Evolutionary conservation across 2,888 invertebrate species (phyloP).

Genomic region (Criorhina ranunculi): DNA sequence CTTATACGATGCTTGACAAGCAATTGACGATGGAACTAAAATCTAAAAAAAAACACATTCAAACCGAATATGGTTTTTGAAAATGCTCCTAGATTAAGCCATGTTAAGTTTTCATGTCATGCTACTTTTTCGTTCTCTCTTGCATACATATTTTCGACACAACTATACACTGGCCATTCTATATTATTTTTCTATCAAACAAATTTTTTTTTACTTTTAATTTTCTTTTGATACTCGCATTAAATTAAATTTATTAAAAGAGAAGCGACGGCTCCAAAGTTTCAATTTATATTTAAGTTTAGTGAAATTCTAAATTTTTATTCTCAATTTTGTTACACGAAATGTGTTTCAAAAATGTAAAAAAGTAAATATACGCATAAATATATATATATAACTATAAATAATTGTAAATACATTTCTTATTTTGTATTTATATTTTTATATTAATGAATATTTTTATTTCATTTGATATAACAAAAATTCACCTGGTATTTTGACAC

Average conservation of each 20-base stretch:
- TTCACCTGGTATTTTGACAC: slow-evolving; percentile 78
- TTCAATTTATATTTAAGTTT: slow-evolving; percentile 41
- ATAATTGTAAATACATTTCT: slow-evolving; percentile 66
- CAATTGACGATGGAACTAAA: neutral
- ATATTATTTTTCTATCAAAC: slow-evolving; percentile 1
- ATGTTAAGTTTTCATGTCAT: neutral
- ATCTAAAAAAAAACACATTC: neutral
- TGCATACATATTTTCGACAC: slow-evolving; percentile 7
- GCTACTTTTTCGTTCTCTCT: slow-evolving; percentile 1
- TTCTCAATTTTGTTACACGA: slow-evolving; percentile 53
- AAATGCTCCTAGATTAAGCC: neutral
- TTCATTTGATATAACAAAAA: slow-evolving; percentile 59
- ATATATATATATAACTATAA: slow-evolving; percentile 53
- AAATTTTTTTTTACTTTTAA: slow-evolving; percentile 17
- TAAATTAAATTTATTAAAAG: slow-evolving; percentile 2
- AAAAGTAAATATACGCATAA: slow-evolving; percentile 32
- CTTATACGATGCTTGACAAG: neutral
- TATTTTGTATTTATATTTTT: slow-evolving; percentile 67
- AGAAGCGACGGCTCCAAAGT: slow-evolving; percentile 19
- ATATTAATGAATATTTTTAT: slow-evolving; percentile 47
- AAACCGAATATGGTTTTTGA: neutral
- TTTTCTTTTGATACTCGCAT: slow-evolving; percentile 14
- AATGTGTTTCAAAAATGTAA: slow-evolving; percentile 55
- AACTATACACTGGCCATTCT: slow-evolving; percentile 62
- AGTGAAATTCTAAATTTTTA: slow-evolving; percentile 68